Conservation (phyloP, 1,140 invertebrate species). For the Sinella curviseta region DNA sequence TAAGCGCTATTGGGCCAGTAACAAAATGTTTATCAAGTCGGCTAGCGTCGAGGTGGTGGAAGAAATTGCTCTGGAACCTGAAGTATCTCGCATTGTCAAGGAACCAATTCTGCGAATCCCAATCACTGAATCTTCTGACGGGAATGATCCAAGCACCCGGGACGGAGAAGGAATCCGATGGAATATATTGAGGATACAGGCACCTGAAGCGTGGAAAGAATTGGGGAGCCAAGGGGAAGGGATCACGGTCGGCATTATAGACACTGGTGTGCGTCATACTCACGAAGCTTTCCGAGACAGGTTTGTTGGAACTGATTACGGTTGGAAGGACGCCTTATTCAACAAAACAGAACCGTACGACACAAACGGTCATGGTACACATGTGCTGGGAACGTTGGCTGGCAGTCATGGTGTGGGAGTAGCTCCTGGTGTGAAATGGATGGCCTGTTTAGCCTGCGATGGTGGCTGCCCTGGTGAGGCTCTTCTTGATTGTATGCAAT, state of each 20-base stretch:
- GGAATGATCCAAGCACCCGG: no score
- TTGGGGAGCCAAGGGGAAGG: background rate
- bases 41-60: no score
- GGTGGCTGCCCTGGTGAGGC: background rate
- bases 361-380: background rate
- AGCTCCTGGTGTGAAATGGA: background rate
- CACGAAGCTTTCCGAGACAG: background rate
- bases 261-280: background rate
- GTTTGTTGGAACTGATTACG: background rate
- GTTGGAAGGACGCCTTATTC: background rate
- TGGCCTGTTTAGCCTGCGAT: background rate
- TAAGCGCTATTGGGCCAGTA: background rate
- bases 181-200: no score
- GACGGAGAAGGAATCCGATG: no score
- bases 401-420: background rate
- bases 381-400: background rate
- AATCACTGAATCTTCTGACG: no score
- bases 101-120: no score
- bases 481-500: background rate
- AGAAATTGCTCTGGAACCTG: no score
- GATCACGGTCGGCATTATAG: background rate
- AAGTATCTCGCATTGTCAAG: no score
- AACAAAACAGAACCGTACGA: background rate
- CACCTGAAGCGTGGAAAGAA: background rate
- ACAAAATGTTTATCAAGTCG: background rate